Evolutionary conservation across 2,888 invertebrate species (phyloP), one percentile per base, ranked within the genome.

Genomic region (Drosophila lacicola): DNA sequence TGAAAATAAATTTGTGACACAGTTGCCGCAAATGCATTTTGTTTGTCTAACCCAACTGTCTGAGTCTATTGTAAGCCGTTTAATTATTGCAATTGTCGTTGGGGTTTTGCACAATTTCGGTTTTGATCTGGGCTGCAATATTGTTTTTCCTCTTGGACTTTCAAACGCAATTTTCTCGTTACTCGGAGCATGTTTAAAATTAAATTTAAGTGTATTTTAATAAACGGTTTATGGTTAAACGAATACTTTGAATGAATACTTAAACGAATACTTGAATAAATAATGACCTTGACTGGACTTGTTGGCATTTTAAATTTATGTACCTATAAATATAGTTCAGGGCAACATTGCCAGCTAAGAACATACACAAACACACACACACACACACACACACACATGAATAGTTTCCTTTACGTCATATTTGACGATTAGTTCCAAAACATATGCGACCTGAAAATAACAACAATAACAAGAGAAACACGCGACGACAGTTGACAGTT

Each of bases 311-410:
- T 64, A 69, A 73, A 76, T 82, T 78, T 77, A 67, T 62, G 61
- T 74, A 53, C 70, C 78, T 80, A 83, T 79, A 83, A 81, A 83
- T 86, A 83, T 86, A 86, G 86, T 86, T 82, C 82, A 82, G 82
- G 86, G 86, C 74, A 51, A 58, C 34, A 47, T 14, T 39, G 45
- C 55, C 54, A 34, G 55, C 53, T 45, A 69, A 56, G 45, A 47
- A 70, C 34, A 54, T 41, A 36, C 11, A 14, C 36, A 53, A 14
- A 55, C 46, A 50, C 13, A 39, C 17, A 45, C n/a, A n/a, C 19
- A 17, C 21, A 25, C n/a, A 46, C n/a, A n/a, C n/a, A n/a, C 8
- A 17, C 37, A 45, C 3, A 29, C 36, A 29, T 53, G 41, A 25
- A 51, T 41, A 62, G 45, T 62, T 63, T 74, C 51, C 55, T 82